Base-by-base conservation (phyloP, 1,140 invertebrate species). In the Aphelinus atriplicis region DNA sequence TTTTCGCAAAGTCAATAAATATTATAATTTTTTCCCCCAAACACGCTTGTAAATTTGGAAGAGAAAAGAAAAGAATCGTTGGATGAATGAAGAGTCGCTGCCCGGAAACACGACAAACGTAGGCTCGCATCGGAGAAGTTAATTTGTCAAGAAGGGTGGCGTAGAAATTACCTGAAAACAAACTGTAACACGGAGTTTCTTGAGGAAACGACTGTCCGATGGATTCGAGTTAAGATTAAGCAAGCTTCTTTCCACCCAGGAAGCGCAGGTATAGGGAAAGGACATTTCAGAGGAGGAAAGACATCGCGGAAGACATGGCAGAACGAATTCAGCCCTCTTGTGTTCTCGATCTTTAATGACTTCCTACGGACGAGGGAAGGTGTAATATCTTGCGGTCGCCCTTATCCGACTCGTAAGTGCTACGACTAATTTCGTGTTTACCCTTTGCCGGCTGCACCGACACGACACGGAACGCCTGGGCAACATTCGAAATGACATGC, bases 401-500 rank as follows among this genome's bases (percentile, higher is more conserved):
- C 7, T 48, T 10, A 43, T 3, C 43, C 5, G 4, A 46, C 62
- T 47, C 58, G 51, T 61, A 62, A 4, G 50, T 57, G 73, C 64
- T 64, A 64, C 55, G 56, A 69, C 61, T 67, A 76, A 76, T 76
- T 76, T 71, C 55, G 55, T 48, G 74, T 71, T 71, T 66, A 63
- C 56, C 68, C 63, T 66, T 9, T 7, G 10, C n/a, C 10, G 9
- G 26, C 10, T n/a, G 51, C 10, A 42, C 42, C 26, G 48, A 3
- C 50, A 26, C 50, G 45, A 9, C 46, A 50, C 47, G 58, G 3
- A 46, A 26, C 1, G 5, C 45, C 9, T 1, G 55, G 65, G 51
- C 67, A 68, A 75, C 56, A 68, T 71, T 71, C 67, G 68, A 75
- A 75, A 75, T 71, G 73, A 66, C 73, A 71, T 60, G 9, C 60